These are phyloP conservation scores for Ladona fulva DNA, from an alignment of 1,140 invertebrate genomes.

Conservation along the genomic window DNA sequence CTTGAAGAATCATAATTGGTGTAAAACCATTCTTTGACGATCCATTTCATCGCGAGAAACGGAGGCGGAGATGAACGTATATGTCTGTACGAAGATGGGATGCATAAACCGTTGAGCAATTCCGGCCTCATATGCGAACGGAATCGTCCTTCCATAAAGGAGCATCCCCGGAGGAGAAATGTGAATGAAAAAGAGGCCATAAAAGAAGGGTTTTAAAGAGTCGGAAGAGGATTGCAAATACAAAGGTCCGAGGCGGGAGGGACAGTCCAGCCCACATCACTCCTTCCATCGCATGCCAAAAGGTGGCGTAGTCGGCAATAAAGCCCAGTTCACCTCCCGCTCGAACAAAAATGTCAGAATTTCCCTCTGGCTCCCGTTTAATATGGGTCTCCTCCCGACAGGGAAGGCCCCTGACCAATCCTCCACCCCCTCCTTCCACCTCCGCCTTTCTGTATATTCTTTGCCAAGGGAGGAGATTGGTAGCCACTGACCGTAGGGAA, in stretches of 20 bases:
- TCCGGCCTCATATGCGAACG: too few species aligned
- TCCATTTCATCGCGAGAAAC: too few species aligned
- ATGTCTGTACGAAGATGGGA: too few species aligned
- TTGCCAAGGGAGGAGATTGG: not conserved
- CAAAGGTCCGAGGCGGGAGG: too few species aligned
- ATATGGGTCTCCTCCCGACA: not conserved
- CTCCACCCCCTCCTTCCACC: not conserved
- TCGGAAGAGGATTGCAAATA: too few species aligned
- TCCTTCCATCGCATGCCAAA: not conserved
- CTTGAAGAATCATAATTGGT: too few species aligned
- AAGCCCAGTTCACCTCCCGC: not conserved
- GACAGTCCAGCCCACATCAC: too few species aligned
- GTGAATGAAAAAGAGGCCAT: not conserved
- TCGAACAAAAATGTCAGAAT: conserved; percentile 3
- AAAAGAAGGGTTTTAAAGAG: too few species aligned
- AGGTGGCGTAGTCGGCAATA: not conserved
- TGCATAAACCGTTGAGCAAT: too few species aligned
- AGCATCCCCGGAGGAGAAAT: not conserved
- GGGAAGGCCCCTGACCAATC: not conserved
- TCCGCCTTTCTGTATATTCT: not conserved
- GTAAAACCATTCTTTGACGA: too few species aligned
- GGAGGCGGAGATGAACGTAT: too few species aligned
- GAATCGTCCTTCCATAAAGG: too few species aligned
- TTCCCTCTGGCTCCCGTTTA: conserved; percentile 3
- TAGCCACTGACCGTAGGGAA: not conserved